These are phyloP conservation scores for Drosophila kanapiae DNA, from an alignment of 1,140 invertebrate species.

Conservation along the genomic window DNA sequence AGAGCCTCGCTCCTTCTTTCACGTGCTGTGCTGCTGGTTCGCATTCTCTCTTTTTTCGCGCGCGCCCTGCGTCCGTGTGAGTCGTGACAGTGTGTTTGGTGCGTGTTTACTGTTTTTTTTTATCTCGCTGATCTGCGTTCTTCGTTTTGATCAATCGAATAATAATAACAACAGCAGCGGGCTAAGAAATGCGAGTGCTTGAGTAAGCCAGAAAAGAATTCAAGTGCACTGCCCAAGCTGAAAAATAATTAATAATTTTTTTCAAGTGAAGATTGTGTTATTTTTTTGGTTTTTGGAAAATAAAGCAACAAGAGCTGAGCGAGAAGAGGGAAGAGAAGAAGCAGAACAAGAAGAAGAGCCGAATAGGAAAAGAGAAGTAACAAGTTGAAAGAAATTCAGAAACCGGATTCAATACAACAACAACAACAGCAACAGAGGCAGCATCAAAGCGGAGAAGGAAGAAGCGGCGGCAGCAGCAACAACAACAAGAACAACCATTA, in stretches of 20 bases:
- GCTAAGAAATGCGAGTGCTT: background rate
- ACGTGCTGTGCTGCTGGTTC: constrained; percentile 2
- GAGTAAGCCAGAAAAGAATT: constrained; percentile 9
- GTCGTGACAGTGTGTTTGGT: constrained; percentile 5
- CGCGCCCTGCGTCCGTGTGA: constrained; percentile 2
- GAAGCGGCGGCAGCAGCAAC: constrained; percentile 16
- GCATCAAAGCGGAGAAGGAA: constrained; percentile 35
- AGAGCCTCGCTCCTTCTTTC: background rate
- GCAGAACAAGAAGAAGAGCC: constrained; percentile 14
- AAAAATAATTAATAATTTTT: constrained; percentile 29
- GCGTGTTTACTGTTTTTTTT: constrained; percentile 14
- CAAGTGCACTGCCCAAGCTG: constrained; percentile 16
- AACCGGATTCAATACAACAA: constrained; percentile 74
- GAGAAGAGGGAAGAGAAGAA: background rate
- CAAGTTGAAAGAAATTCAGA: constrained; percentile 78
- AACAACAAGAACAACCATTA: constrained; percentile 16
- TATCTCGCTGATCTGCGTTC: constrained; percentile 16
- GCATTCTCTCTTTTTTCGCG: background rate
- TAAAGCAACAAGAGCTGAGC: constrained; percentile 25
- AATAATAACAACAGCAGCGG: constrained; percentile 1
- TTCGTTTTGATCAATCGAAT: constrained; percentile 15
- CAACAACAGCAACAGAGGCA: constrained; percentile 34
- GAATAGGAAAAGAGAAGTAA: constrained; percentile 52
- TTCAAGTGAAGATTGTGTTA: constrained; percentile 35
- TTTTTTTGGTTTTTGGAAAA: constrained; percentile 27